These are phyloP conservation scores for Okamejei kenojei DNA, from an alignment of 2,797 vertebrate species.

Conservation along the genomic window DNA sequence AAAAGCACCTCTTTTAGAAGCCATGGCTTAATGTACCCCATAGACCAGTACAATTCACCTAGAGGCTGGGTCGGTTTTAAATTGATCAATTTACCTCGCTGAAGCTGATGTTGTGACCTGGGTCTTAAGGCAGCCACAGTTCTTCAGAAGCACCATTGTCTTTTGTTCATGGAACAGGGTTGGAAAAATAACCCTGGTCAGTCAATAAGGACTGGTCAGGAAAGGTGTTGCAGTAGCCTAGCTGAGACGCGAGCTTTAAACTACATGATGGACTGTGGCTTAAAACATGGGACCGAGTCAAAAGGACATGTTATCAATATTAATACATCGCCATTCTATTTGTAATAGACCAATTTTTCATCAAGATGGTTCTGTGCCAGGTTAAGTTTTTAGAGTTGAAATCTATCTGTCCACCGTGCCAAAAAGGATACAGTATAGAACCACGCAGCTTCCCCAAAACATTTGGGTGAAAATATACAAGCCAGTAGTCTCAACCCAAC, in stretches of 20 bases:
- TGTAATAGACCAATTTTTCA: neutral
- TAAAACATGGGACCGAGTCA: too few relatives aligned
- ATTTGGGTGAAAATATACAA: neutral
- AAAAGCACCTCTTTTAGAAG: constrained; percentile 31
- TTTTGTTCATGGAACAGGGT: neutral
- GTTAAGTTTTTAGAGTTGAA: too few relatives aligned
- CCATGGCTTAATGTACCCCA: constrained; percentile 12
- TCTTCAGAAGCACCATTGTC: neutral
- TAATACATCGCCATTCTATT: neutral
- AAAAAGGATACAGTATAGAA: neutral
- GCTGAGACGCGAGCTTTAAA: too few relatives aligned
- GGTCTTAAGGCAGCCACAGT: constrained; percentile 1
- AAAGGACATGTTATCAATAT: too few relatives aligned
- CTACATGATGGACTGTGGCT: too few relatives aligned
- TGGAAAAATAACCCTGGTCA: neutral
- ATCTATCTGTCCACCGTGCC: neutral
- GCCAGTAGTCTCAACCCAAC: neutral
- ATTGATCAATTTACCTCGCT: neutral
- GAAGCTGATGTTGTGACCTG: neutral
- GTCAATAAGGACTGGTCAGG: neutral
- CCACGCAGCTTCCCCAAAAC: neutral
- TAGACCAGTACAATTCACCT: neutral
- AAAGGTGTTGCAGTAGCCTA: too few relatives aligned
- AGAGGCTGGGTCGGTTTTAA: neutral
- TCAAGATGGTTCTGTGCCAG: neutral